These are phyloP conservation scores for Phataginus tetradactyla DNA, from an alignment of 2,797 vertebrate species.

Conservation along the genomic window DNA sequence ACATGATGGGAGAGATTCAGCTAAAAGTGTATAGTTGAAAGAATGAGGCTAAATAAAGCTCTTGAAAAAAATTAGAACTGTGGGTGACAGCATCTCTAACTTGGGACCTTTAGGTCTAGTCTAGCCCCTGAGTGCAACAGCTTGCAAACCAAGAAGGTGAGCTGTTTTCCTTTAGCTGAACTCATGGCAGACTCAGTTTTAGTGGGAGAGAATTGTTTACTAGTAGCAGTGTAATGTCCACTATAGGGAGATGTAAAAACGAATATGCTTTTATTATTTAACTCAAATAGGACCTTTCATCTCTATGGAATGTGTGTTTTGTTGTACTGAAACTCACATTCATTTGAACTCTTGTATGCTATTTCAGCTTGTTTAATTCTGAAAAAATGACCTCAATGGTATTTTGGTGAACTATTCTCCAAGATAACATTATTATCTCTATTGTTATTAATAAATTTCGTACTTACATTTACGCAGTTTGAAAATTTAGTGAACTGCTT, in stretches of 20 bases:
- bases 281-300: neutral
- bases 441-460: conserved; percentile 10
- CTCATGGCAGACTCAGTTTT: neutral
- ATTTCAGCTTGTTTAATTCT: conserved; percentile 22
- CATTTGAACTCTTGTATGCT: neutral
- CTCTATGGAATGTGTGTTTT: neutral
- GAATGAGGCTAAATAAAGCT: neutral
- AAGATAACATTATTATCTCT: neutral
- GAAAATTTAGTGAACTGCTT: conserved; percentile 44
- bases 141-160: neutral
- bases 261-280: neutral
- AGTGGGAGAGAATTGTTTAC: neutral
- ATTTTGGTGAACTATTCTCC: neutral
- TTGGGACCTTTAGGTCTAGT: neutral
- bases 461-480: conserved; percentile 11
- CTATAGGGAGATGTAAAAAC: neutral
- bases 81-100: neutral
- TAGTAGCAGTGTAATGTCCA: neutral
- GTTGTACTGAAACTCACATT: neutral
- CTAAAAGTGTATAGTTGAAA: neutral
- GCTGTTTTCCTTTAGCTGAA: neutral
- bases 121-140: neutral
- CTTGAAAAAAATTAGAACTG: neutral
- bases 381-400: neutral
- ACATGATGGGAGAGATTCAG: neutral